Evolutionary conservation across 2,888 invertebrate genomes (phyloP).

Genomic region (Pheosia gnoma): DNA sequence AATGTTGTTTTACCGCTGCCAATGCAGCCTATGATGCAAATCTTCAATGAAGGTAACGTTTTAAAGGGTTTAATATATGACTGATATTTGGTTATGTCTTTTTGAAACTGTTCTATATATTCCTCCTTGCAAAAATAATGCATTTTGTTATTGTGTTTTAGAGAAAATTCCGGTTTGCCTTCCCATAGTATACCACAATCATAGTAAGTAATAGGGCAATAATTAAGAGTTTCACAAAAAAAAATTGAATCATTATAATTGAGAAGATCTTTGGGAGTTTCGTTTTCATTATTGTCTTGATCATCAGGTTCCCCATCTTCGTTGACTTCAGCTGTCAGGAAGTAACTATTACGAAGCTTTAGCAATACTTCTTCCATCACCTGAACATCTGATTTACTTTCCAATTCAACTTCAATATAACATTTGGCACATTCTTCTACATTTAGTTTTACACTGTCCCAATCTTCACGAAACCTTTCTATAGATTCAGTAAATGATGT

Average conservation of each 20-base stretch:
- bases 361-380: constrained; percentile 65
- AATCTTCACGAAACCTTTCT: constrained; percentile 67
- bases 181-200: constrained; percentile 83
- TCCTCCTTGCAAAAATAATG: constrained; percentile 81
- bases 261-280: constrained; percentile 49
- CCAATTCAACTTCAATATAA: constrained; percentile 74
- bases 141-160: constrained; percentile 79
- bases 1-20: constrained; percentile 83
- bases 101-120: constrained; percentile 76
- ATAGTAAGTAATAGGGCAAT: constrained; percentile 85
- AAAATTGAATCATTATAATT: constrained; percentile 60
- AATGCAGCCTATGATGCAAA: constrained; percentile 83
- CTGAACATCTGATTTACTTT: constrained; percentile 68
- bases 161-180: constrained; percentile 83
- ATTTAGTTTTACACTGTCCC: constrained; percentile 68
- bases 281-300: constrained; percentile 53
- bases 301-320: constrained; percentile 55
- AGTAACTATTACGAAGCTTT: constrained; percentile 65
- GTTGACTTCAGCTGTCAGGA: constrained; percentile 44
- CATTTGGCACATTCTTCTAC: constrained; percentile 68
- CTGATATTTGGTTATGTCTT: constrained; percentile 77
- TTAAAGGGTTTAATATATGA: constrained; percentile 68
- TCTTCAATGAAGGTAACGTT: constrained; percentile 76
- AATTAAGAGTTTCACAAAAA: constrained; percentile 84
- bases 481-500: constrained; percentile 52